These are phyloP conservation scores for Drosophila greeni DNA, from an alignment of 2,888 invertebrate genomes.

Conservation along the genomic window DNA sequence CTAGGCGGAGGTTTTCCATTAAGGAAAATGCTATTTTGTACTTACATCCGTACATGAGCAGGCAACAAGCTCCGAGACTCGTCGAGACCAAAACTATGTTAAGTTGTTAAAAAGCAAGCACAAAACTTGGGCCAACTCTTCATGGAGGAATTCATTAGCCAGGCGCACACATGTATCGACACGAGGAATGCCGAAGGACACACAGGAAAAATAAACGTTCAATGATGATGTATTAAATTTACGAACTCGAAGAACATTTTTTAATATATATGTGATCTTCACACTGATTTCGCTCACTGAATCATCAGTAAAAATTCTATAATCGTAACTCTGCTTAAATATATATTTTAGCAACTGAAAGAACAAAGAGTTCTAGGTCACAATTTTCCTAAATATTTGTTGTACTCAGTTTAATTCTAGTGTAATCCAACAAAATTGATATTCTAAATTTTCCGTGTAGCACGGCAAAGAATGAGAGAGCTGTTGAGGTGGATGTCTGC, in stretches of 20 bases:
- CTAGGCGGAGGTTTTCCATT: slow-evolving; percentile 41
- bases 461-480: not conserved
- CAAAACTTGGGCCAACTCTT: slow-evolving; percentile 48
- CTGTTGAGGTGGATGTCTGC: slow-evolving; percentile 13
- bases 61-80: slow-evolving; percentile 26
- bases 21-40: slow-evolving; percentile 72
- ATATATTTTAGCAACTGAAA: not conserved
- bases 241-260: no score
- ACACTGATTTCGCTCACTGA: not conserved
- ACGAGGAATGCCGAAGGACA: slow-evolving; percentile 12
- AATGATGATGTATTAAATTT: not conserved
- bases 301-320: not conserved
- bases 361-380: not conserved
- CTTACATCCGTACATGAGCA: slow-evolving; percentile 43
- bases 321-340: not conserved
- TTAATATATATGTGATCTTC: not conserved
- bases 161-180: slow-evolving; percentile 44
- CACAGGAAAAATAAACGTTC: not conserved
- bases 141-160: slow-evolving; percentile 65
- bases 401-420: not conserved
- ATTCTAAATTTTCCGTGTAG: not conserved
- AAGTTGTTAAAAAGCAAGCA: slow-evolving; percentile 68
- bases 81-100: slow-evolving; percentile 60
- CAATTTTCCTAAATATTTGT: not conserved
- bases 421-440: not conserved